Evolutionary conservation across 1,140 invertebrate genomes (phyloP).

Genomic region (Centruroides vittatus): DNA sequence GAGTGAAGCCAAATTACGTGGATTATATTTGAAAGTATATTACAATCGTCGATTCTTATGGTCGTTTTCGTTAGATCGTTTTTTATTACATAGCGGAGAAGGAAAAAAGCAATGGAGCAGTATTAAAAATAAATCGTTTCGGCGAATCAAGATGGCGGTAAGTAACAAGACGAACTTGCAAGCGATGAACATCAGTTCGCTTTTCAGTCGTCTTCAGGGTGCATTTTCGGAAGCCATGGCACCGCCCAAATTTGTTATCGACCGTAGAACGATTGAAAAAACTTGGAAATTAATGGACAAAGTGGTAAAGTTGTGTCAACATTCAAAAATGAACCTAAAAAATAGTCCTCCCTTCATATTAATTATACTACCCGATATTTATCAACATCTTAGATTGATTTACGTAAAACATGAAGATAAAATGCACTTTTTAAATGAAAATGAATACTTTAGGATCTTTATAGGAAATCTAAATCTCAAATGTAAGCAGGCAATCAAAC

Average conservation of each 20-base stretch:
- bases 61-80: no score
- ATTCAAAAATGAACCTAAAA: constrained; percentile 97
- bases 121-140: no score
- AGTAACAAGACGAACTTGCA: constrained; percentile 17
- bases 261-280: constrained; percentile 89
- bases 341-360: constrained; percentile 99
- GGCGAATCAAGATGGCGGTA: constrained; percentile 19
- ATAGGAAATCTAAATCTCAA: constrained; percentile 96
- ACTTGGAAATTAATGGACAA: constrained; percentile 99
- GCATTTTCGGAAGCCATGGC: constrained; percentile 75
- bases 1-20: no score
- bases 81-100: no score
- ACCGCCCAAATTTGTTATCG: constrained; percentile 48
- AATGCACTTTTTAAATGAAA: constrained; percentile 74
- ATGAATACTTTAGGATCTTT: constrained; percentile 91
- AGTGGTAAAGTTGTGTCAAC: constrained; percentile 95
- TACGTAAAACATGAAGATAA: constrained; percentile 94
- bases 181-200: constrained; percentile 19
- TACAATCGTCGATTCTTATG: no score
- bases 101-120: no score
- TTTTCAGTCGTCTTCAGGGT: constrained; percentile 43
- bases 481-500: constrained; percentile 94
- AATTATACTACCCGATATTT: constrained; percentile 97
- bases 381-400: constrained; percentile 84
- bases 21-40: no score